phyloP scores from a whole-genome alignment of 2,888 invertebrate species.

The Punctoribates punctum region DNA sequence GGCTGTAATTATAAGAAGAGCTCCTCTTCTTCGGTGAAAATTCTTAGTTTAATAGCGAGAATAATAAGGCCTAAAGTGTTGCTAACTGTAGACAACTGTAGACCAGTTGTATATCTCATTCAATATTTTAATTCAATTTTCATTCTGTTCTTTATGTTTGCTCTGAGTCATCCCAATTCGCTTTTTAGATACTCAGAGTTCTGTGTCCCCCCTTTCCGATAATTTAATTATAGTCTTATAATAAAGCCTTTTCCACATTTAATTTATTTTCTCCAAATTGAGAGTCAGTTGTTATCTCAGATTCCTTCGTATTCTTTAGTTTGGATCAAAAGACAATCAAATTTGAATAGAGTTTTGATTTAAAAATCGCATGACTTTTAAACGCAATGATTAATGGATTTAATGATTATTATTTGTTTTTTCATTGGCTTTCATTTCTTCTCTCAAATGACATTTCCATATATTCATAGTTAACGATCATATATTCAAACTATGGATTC shows the following conservation, averaged over 20 bases:
- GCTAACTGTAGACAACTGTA: background rate
- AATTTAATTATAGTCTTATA: constrained; percentile 10
- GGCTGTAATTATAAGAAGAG: background rate
- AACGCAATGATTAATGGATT: constrained; percentile 2
- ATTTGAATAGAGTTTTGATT: constrained; percentile 6
- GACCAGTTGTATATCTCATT: constrained; percentile 3
- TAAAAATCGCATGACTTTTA: constrained; percentile 9
- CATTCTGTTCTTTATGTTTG: background rate
- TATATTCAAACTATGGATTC: background rate
- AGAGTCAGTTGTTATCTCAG: too few relatives aligned
- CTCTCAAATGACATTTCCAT: background rate
- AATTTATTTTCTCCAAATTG: too few relatives aligned
- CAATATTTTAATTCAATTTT: constrained; percentile 9
- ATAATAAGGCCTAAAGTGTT: too few relatives aligned
- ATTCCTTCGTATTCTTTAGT: too few relatives aligned
- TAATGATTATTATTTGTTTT: constrained; percentile 5
- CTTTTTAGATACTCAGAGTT: background rate
- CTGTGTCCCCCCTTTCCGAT: background rate
- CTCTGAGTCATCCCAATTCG: background rate
- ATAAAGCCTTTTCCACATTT: background rate
- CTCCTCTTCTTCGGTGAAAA: background rate
- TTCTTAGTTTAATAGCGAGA: too few relatives aligned
- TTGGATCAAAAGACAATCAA: background rate
- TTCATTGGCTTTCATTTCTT: background rate
- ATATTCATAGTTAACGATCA: background rate